Conservation (phyloP, 2,888 invertebrate species). For the Zelleria hepariella region DNA sequence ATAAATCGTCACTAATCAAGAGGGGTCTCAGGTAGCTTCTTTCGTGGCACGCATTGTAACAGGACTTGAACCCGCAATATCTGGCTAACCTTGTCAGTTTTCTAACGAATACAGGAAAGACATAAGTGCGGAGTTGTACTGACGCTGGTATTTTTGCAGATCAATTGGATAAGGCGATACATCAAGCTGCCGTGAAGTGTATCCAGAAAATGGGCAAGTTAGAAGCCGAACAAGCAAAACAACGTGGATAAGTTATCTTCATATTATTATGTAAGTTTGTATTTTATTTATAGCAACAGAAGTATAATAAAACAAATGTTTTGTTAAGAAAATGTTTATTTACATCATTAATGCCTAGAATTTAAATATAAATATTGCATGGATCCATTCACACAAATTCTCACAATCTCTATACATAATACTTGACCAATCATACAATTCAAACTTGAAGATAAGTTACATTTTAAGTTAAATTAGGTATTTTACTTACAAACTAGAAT, state of each 20-base stretch:
- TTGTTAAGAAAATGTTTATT: constrained; percentile 50
- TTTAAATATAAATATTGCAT: constrained; percentile 15
- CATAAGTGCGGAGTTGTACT: neutral
- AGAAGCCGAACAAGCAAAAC: constrained; percentile 41
- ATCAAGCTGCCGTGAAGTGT: constrained; percentile 82
- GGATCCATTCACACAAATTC: constrained; percentile 4
- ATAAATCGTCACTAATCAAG: too few relatives aligned
- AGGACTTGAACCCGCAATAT: too few relatives aligned
- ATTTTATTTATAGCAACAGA: constrained; percentile 14
- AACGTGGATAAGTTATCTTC: constrained; percentile 23
- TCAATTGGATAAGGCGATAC: constrained; percentile 81
- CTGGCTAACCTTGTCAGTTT: too few relatives aligned
- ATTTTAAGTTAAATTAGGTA: too few relatives aligned
- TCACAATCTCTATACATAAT: constrained; percentile 7
- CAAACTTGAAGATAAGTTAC: constrained; percentile 11
- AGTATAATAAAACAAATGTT: constrained; percentile 15
- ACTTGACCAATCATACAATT: constrained; percentile 17
- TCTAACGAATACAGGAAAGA: too few relatives aligned
- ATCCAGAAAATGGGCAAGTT: constrained; percentile 69
- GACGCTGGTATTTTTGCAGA: constrained; percentile 65
- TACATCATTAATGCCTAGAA: constrained; percentile 52
- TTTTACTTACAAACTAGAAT: constrained; percentile 16
- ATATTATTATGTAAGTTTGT: constrained; percentile 7
- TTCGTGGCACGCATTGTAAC: too few relatives aligned
- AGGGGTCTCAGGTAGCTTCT: too few relatives aligned